phyloP scores from a whole-genome alignment of 2,797 vertebrate genomes.

The Gymnothorax javanicus region DNA sequence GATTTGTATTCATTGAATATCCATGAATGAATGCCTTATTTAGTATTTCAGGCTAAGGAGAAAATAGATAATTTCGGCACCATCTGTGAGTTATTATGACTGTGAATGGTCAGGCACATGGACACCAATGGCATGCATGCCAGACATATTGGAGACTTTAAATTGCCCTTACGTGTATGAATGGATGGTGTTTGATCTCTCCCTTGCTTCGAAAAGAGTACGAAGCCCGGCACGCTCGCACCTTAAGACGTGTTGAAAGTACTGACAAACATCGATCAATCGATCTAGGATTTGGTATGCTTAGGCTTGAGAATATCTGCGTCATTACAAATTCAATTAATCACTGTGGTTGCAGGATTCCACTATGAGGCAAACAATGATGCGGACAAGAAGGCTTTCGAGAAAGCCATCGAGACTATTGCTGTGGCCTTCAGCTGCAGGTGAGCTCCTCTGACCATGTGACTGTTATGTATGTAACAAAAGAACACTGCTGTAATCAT shows the following conservation, averaged over 20 bases:
- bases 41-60: not conserved
- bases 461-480: no score
- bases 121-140: not conserved
- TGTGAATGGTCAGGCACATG: not conserved
- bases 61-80: not conserved
- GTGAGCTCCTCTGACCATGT: constrained; percentile 67
- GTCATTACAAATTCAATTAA: not conserved
- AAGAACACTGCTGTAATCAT: no score
- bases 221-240: no score
- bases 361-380: constrained; percentile 89
- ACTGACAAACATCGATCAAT: no score
- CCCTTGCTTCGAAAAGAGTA: no score
- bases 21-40: not conserved
- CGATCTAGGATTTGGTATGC: no score
- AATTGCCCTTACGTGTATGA: no score
- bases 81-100: not conserved
- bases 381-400: constrained; percentile 87
- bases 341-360: constrained; percentile 74
- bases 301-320: no score
- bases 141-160: no score
- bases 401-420: constrained; percentile 93
- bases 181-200: no score
- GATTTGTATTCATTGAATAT: no score
- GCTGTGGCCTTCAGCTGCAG: constrained; percentile 96
- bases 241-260: no score